Evolutionary conservation across 2,797 vertebrate genomes (phyloP).

Genomic region (Aythya fuligula): DNA sequence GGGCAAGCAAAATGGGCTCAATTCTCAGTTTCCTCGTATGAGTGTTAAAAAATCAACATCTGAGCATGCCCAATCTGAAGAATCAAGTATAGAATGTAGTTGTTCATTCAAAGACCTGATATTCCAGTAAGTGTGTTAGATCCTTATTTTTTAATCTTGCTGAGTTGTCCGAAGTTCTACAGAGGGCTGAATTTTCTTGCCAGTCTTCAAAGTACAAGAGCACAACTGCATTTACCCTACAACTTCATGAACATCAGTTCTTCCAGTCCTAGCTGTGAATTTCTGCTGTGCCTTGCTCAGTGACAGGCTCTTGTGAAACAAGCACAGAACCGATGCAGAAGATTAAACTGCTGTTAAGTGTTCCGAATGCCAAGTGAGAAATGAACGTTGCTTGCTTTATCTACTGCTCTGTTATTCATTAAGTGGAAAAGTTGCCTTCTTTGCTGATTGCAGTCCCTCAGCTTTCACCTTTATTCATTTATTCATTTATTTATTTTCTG

Average conservation of each 20-base stretch:
- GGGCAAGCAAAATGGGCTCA: not conserved
- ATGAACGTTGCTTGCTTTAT: not conserved
- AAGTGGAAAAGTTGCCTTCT: not conserved
- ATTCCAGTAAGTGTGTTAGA: not conserved
- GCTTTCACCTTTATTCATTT: not conserved
- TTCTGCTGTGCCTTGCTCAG: not conserved
- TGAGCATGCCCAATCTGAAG: not conserved
- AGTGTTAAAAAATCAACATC: not conserved
- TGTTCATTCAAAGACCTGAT: not conserved
- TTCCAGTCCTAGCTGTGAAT: not conserved
- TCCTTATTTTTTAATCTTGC: not conserved
- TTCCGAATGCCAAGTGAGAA: not conserved
- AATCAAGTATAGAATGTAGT: not conserved
- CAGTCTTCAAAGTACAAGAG: not conserved
- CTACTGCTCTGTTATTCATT: not conserved
- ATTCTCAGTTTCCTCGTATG: not conserved
- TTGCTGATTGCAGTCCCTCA: not conserved
- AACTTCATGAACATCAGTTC: not conserved
- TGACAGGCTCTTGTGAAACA: not conserved
- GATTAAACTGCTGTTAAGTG: not conserved
- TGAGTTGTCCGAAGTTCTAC: not conserved
- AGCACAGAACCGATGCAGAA: not conserved
- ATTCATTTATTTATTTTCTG: not conserved
- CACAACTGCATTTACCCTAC: not conserved
- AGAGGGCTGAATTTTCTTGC: not conserved